phyloP scores from a whole-genome alignment of 2,113 vertebrate genomes.

The Semicossyphus pulcher region DNA sequence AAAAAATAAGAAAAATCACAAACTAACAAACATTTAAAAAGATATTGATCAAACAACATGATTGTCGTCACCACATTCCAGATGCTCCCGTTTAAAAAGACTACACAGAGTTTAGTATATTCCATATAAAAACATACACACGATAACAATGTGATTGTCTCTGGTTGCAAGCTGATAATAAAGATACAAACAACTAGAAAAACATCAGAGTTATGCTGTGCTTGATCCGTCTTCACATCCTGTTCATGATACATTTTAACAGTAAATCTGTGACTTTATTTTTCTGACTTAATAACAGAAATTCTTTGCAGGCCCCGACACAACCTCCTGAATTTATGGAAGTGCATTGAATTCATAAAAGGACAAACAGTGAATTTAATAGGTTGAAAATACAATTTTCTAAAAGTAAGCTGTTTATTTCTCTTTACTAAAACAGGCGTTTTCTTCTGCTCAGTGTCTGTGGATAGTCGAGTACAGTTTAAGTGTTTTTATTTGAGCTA shows the following conservation, averaged over 20 bases:
- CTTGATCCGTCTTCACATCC: background rate
- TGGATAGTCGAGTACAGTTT: too few relatives aligned
- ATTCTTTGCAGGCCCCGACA: background rate
- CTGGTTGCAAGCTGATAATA: slow-evolving; percentile 10
- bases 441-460: background rate
- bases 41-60: slow-evolving; percentile 38
- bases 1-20: slow-evolving; percentile 33
- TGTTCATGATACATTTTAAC: background rate
- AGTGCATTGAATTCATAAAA: background rate
- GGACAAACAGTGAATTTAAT: background rate
- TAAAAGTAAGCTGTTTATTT: background rate
- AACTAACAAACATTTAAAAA: slow-evolving; percentile 27
- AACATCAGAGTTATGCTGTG: background rate
- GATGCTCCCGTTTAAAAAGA: slow-evolving; percentile 33
- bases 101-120: slow-evolving; percentile 1
- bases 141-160: slow-evolving; percentile 58
- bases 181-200: background rate
- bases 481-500: background rate
- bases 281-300: background rate
- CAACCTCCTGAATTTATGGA: background rate
- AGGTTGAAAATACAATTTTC: background rate
- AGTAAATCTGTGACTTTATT: background rate
- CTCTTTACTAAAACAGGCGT: background rate
- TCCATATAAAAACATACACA: slow-evolving; percentile 47
- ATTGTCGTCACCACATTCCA: slow-evolving; percentile 59